A percentile compares a stretch with the other conserved stretches of the same genome.
These are phyloP conservation scores for Choloepus didactylus DNA, from an alignment of 2,797 vertebrate genomes.

Conservation along the genomic window DNA sequence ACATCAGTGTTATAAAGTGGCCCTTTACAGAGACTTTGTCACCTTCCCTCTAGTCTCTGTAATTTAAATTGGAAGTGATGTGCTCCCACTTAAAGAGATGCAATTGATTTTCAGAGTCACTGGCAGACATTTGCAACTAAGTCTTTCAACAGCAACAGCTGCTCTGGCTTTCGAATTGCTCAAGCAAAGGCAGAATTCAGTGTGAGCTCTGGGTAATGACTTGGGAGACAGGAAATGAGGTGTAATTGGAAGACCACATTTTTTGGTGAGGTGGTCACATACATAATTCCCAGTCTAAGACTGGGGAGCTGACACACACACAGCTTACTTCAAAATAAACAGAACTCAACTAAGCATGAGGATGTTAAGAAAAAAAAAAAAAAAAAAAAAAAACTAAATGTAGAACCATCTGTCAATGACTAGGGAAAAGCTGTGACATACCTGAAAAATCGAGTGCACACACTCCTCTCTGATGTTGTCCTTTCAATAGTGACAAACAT, in stretches of 20 bases:
- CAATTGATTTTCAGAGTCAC: constrained; percentile 58
- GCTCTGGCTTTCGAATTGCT: constrained; percentile 54
- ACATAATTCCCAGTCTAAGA: not conserved
- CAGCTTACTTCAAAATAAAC: not conserved
- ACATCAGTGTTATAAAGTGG: not conserved
- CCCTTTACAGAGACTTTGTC: not conserved
- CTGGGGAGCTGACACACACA: not conserved
- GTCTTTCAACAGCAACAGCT: constrained; percentile 60
- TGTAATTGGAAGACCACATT: not conserved
- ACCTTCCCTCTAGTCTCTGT: not conserved
- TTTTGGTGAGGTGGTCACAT: not conserved
- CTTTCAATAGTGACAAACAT: constrained; percentile 95
- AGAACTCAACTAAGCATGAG: not conserved
- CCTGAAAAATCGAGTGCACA: constrained; percentile 97
- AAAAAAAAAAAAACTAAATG: not conserved
- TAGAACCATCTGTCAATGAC: not conserved
- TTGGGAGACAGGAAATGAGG: not conserved
- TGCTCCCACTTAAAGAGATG: not conserved
- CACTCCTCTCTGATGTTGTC: constrained; percentile 95
- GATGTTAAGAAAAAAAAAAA: not conserved
- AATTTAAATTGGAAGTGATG: constrained; percentile 40
- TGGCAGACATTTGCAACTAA: constrained; percentile 58
- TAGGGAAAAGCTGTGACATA: constrained; percentile 75
- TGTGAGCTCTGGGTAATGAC: constrained; percentile 34
- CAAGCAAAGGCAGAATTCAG: constrained; percentile 40